Conservation (phyloP, 2,797 vertebrate species). For the Intellagama lesueurii region DNA sequence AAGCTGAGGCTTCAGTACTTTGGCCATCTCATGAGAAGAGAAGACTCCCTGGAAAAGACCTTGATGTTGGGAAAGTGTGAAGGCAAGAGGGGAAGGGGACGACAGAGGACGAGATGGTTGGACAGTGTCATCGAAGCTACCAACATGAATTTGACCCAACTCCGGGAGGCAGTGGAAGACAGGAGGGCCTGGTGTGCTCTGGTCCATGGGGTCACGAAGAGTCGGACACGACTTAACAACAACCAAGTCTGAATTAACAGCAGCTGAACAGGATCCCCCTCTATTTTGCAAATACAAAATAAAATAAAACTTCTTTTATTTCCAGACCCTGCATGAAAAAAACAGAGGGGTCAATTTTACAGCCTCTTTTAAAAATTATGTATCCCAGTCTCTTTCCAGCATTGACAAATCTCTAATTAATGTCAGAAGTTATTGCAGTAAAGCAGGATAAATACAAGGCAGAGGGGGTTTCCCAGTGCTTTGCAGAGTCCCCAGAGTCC, state of each 20-base stretch:
- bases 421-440: neutral
- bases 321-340: neutral
- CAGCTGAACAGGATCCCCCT: neutral
- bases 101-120: no score
- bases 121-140: no score
- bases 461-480: neutral
- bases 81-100: no score
- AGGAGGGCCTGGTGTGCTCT: no score
- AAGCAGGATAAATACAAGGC: neutral
- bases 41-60: no score
- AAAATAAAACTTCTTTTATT: neutral
- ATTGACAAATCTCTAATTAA: neutral
- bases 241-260: neutral
- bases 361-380: neutral
- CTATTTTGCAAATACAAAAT: slow-evolving; percentile 63
- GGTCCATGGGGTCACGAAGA: no score
- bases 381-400: neutral
- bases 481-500: neutral
- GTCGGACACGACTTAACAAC: no score
- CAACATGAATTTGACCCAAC: no score
- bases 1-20: no score
- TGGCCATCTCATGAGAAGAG: no score
- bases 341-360: neutral
- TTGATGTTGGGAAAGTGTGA: no score
- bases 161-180: no score